These are phyloP conservation scores for Salminus brasiliensis DNA, from an alignment of 2,113 vertebrate species.

Conservation along the genomic window DNA sequence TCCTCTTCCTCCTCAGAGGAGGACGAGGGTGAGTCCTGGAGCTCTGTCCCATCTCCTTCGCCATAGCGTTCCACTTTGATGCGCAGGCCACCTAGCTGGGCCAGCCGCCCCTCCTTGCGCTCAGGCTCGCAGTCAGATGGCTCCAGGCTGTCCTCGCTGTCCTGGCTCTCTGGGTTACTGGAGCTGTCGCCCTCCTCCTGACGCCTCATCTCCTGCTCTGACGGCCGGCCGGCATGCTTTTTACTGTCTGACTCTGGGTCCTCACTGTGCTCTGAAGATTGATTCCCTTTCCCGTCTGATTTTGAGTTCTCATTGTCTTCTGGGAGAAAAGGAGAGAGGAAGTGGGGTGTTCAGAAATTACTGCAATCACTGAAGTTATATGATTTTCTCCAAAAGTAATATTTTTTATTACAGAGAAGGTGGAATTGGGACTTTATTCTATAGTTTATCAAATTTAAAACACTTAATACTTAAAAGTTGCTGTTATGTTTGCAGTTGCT, in stretches of 20 bases:
- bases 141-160: slow-evolving; percentile 95
- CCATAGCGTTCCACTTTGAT: slow-evolving; percentile 97
- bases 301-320: slow-evolving; percentile 94
- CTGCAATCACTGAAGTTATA: not conserved
- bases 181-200: slow-evolving; percentile 94
- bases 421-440: not conserved
- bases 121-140: slow-evolving; percentile 89
- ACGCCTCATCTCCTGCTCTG: slow-evolving; percentile 91
- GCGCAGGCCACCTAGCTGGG: slow-evolving; percentile 88
- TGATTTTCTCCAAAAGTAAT: not conserved
- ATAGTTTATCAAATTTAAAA: not conserved
- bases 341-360: not conserved
- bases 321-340: slow-evolving; percentile 48
- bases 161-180: slow-evolving; percentile 94
- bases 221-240: slow-evolving; percentile 82
- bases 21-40: slow-evolving; percentile 86
- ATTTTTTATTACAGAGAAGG: not conserved
- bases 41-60: slow-evolving; percentile 88
- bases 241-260: slow-evolving; percentile 89
- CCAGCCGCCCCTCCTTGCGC: slow-evolving; percentile 80
- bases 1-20: slow-evolving; percentile 89
- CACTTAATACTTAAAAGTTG: too few species aligned
- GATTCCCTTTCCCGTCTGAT: slow-evolving; percentile 90
- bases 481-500: too few species aligned
- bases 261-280: slow-evolving; percentile 90